Conservation (phyloP, 2,888 invertebrate genomes). For the Lochmaea capreae region DNA sequence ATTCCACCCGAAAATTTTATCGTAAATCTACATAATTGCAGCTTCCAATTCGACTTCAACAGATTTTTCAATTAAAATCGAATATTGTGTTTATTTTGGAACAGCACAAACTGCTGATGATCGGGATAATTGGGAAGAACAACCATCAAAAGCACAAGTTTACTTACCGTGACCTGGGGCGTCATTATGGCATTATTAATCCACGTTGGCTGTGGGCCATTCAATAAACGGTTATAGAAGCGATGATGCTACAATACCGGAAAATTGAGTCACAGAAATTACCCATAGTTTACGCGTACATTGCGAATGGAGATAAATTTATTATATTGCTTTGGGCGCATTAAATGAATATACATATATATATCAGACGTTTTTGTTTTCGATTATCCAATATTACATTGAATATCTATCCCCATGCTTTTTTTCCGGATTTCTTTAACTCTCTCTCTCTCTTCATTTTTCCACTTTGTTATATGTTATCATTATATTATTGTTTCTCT, state of each 20-base stretch:
- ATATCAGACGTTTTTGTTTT: too few species aligned
- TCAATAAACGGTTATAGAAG: conserved; percentile 43
- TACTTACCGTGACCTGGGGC: conserved; percentile 51
- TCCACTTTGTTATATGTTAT: too few species aligned
- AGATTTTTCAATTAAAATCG: conserved; percentile 4
- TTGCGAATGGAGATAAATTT: neutral
- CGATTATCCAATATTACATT: too few species aligned
- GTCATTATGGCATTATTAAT: conserved; percentile 51
- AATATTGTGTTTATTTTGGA: conserved; percentile 14
- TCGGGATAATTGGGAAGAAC: conserved; percentile 20
- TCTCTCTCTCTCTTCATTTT: too few species aligned
- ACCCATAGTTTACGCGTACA: conserved; percentile 33
- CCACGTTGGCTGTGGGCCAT: conserved; percentile 53
- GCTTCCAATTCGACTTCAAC: neutral
- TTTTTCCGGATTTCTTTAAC: too few species aligned
- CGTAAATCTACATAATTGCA: neutral
- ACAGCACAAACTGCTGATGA: conserved; percentile 6
- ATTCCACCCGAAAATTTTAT: neutral
- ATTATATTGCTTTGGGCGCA: neutral
- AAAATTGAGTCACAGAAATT: conserved; percentile 53
- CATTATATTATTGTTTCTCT: too few species aligned
- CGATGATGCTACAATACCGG: conserved; percentile 33
- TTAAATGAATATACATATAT: too few species aligned
- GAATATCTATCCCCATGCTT: too few species aligned
- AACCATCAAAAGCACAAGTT: conserved; percentile 45